Conservation (phyloP, 1,140 invertebrate genomes). For the Listronotus bonariensis region DNA sequence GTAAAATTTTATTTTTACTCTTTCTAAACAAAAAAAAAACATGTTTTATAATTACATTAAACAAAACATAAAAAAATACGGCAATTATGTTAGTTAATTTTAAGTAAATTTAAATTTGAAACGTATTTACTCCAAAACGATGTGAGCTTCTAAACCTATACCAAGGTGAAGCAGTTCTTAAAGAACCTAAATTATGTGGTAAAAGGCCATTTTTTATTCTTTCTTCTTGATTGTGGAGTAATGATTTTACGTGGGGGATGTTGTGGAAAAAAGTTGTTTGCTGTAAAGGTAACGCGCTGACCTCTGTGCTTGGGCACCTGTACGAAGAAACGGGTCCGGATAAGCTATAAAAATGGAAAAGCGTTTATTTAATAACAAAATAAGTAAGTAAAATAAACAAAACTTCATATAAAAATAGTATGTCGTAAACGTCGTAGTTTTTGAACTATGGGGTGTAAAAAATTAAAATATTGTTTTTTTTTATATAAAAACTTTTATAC, state of each 20-base stretch:
- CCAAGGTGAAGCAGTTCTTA: slow-evolving; percentile 63
- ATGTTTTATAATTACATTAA: too few relatives aligned
- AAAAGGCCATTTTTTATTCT: slow-evolving; percentile 61
- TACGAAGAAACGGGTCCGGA: slow-evolving; percentile 49
- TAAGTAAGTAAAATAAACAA: too few relatives aligned
- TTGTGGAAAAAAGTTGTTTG: slow-evolving; percentile 63
- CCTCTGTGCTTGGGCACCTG: slow-evolving; percentile 43
- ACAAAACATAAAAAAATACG: neutral
- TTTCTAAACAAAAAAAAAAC: too few relatives aligned
- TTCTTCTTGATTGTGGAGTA: slow-evolving; percentile 64
- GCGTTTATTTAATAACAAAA: too few relatives aligned
- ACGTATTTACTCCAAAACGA: neutral
- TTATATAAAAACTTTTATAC: too few relatives aligned
- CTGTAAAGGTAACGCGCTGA: slow-evolving; percentile 47
- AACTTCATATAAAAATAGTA: too few relatives aligned
- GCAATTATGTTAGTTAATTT: neutral
- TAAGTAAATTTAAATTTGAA: neutral
- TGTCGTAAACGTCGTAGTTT: too few relatives aligned
- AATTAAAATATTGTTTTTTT: too few relatives aligned
- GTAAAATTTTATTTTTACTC: too few relatives aligned
- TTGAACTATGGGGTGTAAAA: too few relatives aligned
- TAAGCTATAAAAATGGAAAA: slow-evolving; percentile 40
- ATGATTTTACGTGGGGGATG: slow-evolving; percentile 64
- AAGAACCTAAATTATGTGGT: slow-evolving; percentile 63
- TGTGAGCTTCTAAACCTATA: slow-evolving; percentile 48